Evolutionary conservation across 2,113 vertebrate species (phyloP).

Genomic region (Mormyrus iriodes): DNA sequence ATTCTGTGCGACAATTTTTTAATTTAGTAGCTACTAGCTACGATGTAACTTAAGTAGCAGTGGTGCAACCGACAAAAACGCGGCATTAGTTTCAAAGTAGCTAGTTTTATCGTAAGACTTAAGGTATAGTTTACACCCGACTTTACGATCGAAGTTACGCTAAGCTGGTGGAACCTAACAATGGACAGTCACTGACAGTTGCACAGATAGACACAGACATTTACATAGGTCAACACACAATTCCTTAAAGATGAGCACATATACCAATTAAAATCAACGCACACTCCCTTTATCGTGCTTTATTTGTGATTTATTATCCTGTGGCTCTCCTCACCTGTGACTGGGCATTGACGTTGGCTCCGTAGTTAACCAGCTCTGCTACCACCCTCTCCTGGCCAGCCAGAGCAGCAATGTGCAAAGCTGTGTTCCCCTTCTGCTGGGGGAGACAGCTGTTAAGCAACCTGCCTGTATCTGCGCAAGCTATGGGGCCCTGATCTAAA

Average conservation of each 20-base stretch:
- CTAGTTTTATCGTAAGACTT: no score
- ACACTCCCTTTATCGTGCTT: neutral
- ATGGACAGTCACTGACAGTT: neutral
- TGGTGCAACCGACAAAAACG: no score
- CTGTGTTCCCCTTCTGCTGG: slow-evolving; percentile 92
- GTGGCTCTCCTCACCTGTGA: slow-evolving; percentile 69
- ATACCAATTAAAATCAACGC: neutral
- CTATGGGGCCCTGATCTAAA: neutral
- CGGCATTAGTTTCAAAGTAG: no score
- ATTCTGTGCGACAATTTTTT: no score
- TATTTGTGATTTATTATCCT: neutral
- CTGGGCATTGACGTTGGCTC: slow-evolving; percentile 92
- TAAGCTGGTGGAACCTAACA: no score
- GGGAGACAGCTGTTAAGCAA: neutral
- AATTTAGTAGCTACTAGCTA: no score
- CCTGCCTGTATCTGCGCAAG: neutral
- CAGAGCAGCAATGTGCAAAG: slow-evolving; percentile 90
- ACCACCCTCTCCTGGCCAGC: slow-evolving; percentile 79
- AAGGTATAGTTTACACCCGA: no score
- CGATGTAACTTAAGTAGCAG: no score
- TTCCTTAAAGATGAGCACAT: neutral
- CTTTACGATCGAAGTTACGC: no score
- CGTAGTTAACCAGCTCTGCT: slow-evolving; percentile 83
- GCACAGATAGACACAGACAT: neutral
- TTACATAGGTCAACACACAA: neutral